These are phyloP conservation scores for Rhynchotus rufescens DNA, from an alignment of 2,797 vertebrate genomes.

Conservation along the genomic window DNA sequence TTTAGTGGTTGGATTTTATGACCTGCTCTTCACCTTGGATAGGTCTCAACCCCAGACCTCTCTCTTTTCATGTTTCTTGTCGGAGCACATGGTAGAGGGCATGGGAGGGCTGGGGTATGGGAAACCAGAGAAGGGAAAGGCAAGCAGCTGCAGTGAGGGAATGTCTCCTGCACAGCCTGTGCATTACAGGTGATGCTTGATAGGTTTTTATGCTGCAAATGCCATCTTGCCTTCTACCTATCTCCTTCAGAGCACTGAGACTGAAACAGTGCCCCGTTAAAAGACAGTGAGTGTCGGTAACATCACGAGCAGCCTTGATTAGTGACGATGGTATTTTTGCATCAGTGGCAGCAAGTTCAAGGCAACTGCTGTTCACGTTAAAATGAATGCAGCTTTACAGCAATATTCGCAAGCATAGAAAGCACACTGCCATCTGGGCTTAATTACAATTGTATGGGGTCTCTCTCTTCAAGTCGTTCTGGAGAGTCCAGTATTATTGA, in stretches of 20 bases:
- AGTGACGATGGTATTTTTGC: constrained; percentile 26
- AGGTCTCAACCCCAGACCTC: neutral
- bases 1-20: neutral
- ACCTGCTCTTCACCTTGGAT: neutral
- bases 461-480: constrained; percentile 44
- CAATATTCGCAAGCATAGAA: neutral
- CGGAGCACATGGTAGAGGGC: neutral
- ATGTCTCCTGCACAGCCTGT: neutral
- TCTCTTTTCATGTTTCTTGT: neutral
- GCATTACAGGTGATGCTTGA: rapidly evolving
- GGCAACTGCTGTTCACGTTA: constrained; percentile 12
- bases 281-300: neutral
- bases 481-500: constrained; percentile 50
- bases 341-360: constrained; percentile 43
- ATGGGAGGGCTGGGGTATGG: neutral
- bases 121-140: neutral
- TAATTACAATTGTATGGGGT: constrained; percentile 57
- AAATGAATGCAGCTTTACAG: constrained; percentile 1
- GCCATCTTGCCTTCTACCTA: neutral
- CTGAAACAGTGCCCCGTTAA: neutral
- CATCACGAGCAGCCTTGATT: neutral
- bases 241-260: neutral
- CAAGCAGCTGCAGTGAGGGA: neutral
- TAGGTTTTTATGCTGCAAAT: neutral
- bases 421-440: neutral